Percentiles rank a stretch among this genome's conserved stretches.
These are phyloP conservation scores for Azemiops feae DNA, from an alignment of 2,113 vertebrate genomes.

Conservation along the genomic window DNA sequence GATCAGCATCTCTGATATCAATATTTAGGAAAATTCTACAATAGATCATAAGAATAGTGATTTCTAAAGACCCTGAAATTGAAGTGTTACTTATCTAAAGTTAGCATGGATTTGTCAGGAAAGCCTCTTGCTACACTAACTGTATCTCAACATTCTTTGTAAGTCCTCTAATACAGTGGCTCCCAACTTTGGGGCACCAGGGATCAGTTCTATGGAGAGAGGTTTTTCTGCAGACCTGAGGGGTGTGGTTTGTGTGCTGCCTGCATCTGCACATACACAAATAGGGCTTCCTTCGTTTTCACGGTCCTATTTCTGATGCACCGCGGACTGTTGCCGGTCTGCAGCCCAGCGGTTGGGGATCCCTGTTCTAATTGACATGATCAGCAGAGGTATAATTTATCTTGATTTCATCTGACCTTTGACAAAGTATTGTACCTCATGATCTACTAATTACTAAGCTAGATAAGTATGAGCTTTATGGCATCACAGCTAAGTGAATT, in stretches of 20 bases:
- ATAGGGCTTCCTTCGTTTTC: neutral
- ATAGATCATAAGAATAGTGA: neutral
- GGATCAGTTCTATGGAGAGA: neutral
- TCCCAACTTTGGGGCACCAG: neutral
- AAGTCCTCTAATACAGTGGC: neutral
- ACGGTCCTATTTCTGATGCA: neutral
- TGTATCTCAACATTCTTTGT: neutral
- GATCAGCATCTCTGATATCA: neutral
- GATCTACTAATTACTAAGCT: neutral
- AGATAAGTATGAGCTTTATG: neutral
- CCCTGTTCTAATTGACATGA: neutral
- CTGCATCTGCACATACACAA: neutral
- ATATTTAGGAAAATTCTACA: neutral
- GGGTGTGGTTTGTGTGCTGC: neutral
- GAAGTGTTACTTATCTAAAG: neutral
- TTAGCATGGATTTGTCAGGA: neutral
- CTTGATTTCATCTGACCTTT: neutral
- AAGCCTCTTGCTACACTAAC: neutral
- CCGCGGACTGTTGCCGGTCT: neutral
- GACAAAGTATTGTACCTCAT: neutral
- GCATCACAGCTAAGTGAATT: neutral
- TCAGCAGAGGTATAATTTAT: neutral
- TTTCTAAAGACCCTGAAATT: neutral
- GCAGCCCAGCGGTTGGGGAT: neutral
- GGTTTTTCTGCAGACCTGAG: neutral